Conservation (phyloP, 2,113 vertebrate genomes). For the Oxyura jamaicensis region DNA sequence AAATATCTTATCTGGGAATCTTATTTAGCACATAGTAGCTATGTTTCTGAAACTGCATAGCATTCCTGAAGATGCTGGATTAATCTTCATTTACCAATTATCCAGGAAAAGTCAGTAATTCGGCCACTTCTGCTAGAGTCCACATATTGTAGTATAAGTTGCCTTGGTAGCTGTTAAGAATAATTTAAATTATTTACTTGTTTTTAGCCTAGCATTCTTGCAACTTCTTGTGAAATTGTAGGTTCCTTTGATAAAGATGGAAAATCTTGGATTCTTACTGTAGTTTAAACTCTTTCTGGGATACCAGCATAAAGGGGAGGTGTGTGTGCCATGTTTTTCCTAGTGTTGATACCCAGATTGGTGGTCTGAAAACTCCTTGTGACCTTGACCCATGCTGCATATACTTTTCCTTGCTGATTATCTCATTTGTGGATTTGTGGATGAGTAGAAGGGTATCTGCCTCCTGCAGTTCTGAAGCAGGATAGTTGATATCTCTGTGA, state of each 20-base stretch:
- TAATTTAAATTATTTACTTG: background rate
- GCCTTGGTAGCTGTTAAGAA: background rate
- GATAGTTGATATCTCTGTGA: background rate
- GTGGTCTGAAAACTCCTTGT: background rate
- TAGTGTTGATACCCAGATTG: background rate
- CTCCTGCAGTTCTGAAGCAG: background rate
- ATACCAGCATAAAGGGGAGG: background rate
- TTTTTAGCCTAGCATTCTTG: background rate
- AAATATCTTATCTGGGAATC: background rate
- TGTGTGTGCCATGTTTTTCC: background rate
- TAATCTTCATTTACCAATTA: background rate
- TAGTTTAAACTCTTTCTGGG: background rate
- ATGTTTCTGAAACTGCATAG: background rate
- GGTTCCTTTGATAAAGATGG: background rate
- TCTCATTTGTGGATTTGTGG: background rate
- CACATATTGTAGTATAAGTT: background rate
- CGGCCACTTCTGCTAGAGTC: background rate
- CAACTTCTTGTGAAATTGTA: background rate
- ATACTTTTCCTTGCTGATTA: background rate
- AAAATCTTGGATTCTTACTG: background rate
- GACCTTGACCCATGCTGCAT: background rate
- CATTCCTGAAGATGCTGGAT: background rate
- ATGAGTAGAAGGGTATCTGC: background rate
- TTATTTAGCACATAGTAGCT: background rate
- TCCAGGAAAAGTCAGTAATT: background rate